These are phyloP conservation scores for Chionis minor DNA, from an alignment of 2,113 vertebrate genomes.

Conservation along the genomic window DNA sequence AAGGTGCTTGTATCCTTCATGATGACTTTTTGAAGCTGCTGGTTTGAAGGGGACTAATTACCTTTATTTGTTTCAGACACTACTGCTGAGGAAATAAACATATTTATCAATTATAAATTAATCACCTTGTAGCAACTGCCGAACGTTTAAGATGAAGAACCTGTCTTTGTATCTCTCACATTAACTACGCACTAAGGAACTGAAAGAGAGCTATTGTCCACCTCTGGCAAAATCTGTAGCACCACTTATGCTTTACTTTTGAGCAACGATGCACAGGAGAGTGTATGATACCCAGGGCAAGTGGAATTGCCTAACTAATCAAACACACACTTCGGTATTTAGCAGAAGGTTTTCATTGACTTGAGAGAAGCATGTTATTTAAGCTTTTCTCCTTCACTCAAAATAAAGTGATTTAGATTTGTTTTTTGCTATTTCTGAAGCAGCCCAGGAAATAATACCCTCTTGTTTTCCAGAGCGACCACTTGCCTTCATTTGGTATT, in stretches of 20 bases:
- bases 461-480: not conserved
- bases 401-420: not conserved
- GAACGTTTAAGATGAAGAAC: not conserved
- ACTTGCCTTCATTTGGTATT: not conserved
- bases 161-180: not conserved
- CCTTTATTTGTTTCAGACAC: not conserved
- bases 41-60: not conserved
- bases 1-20: not conserved
- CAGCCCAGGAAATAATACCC: not conserved
- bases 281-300: not conserved
- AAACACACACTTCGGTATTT: not conserved
- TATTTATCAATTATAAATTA: not conserved
- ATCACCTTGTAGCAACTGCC: not conserved
- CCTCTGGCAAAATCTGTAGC: not conserved
- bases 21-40: not conserved
- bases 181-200: not conserved
- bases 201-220: not conserved
- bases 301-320: not conserved
- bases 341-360: not conserved
- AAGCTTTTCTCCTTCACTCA: not conserved
- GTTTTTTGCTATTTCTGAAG: not conserved
- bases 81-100: not conserved
- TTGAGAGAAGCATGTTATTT: not conserved
- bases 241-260: not conserved
- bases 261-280: not conserved